Evolutionary conservation across 2,888 invertebrate genomes (phyloP).

Genomic region (Argyresthia albistria): DNA sequence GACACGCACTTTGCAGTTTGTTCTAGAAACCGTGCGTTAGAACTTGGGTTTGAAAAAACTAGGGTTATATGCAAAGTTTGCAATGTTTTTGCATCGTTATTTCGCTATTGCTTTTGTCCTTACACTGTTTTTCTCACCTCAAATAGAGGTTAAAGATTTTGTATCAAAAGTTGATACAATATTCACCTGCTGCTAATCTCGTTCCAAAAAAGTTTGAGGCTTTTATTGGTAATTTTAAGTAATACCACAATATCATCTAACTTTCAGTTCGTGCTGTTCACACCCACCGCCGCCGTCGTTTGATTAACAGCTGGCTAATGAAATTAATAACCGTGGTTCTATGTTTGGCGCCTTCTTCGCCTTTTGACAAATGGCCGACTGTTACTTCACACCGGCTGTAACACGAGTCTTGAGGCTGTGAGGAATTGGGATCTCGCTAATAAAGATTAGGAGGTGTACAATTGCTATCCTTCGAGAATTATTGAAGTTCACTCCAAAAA

Average conservation of each 20-base stretch:
- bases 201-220: neutral
- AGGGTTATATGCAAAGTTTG: too few relatives aligned
- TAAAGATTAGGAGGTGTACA: neutral
- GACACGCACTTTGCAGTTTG: neutral
- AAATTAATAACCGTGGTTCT: conserved; percentile 62
- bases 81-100: too few relatives aligned
- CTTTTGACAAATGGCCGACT: conserved; percentile 62
- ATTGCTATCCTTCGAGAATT: too few relatives aligned
- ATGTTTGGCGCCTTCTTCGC: conserved; percentile 46
- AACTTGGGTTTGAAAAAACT: too few relatives aligned
- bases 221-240: conserved; percentile 30
- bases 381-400: conserved; percentile 37
- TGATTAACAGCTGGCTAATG: conserved; percentile 65
- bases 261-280: conserved; percentile 5
- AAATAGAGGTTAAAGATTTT: too few relatives aligned
- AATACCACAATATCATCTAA: conserved; percentile 13
- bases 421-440: neutral
- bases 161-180: too few relatives aligned
- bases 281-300: conserved; percentile 21
- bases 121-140: too few relatives aligned
- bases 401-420: neutral
- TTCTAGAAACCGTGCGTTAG: neutral
- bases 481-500: too few relatives aligned
- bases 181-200: too few relatives aligned
- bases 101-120: too few relatives aligned